Base-by-base conservation (phyloP, 2,888 invertebrate species). In the Eulithis prunata region DNA sequence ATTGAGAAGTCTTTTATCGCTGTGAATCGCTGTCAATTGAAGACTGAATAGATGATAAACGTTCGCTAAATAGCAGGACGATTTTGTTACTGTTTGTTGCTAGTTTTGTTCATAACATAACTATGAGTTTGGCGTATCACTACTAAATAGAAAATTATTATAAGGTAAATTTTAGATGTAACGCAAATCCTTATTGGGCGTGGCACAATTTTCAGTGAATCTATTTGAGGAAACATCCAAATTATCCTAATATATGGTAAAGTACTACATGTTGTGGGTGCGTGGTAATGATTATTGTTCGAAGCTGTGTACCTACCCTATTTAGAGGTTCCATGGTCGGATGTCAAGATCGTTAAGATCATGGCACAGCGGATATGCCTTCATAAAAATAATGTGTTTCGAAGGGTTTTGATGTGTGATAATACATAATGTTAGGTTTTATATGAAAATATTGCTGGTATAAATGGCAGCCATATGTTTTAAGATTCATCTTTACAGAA, bases 371-470 rank as follows among this genome's bases (percentile, higher is more conserved):
- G 54, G 21, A 58, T 47, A 67, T 47, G 47, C 59, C 32, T 52
- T 38, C 57, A 65, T 68, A 66, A 72, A 71, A 65, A 57, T 49
- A 63, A 60, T 59, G 43, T 51, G 57, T 61, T 57, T 45, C 32
- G n/a, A 49, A 41, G 41, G n/a, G 45, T 52, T 43, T 67, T 49
- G 43, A 38, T 41, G 11, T 14, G 38, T 13, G 4, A 41, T 36
- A n/a, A 54, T 41, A 41, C 54, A 54, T 36, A 52, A 49, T 41
- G 10, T 41, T 7, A 41, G 3, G 32, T 32, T 32, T 32, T 32
- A 6, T 4, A 6, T 32, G 5, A 32, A 41, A 41, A 8, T 41
- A 41, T 10, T 5, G 6, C 41, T 12, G 32, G 49, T 32, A 32
- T 4, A 32, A 21, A 21, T 21, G 2, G 21, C 21, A 21, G 21